These are phyloP conservation scores for Ochotona princeps DNA, from an alignment of 2,113 vertebrate species.

Conservation along the genomic window DNA sequence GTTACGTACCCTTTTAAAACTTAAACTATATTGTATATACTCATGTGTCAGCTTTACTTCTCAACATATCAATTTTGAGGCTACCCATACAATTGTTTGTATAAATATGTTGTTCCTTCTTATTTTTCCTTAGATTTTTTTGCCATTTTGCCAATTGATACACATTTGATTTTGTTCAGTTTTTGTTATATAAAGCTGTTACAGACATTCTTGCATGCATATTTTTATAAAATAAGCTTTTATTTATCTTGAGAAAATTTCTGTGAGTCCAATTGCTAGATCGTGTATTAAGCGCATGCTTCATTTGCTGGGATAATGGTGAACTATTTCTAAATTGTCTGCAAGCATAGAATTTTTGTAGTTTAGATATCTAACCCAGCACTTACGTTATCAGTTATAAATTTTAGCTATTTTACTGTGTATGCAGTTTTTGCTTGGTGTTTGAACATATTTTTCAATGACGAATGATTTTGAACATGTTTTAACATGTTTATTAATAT, in stretches of 20 bases:
- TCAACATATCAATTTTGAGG: not conserved
- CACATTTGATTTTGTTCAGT: not conserved
- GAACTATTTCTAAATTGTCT: not conserved
- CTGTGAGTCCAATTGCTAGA: not conserved
- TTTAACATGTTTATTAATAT: not conserved
- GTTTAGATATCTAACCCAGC: not conserved
- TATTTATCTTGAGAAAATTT: not conserved
- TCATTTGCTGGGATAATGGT: conserved; percentile 9
- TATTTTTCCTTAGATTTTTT: conserved; percentile 17
- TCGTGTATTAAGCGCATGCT: not conserved
- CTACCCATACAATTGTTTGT: not conserved
- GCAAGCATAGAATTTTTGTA: not conserved
- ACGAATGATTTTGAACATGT: not conserved
- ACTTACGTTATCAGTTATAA: not conserved
- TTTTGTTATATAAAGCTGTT: not conserved
- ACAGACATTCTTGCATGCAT: not conserved
- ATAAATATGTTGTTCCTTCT: not conserved
- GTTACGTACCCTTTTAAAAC: not conserved
- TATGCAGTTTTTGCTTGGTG: not conserved
- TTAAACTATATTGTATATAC: not conserved
- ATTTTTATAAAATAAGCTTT: not conserved
- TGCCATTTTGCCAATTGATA: not conserved
- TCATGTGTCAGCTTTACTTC: not conserved
- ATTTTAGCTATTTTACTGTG: not conserved
- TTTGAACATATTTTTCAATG: not conserved